Conservation (phyloP, 1,140 invertebrate genomes). For the Drosophila pseudoananassae region DNA sequence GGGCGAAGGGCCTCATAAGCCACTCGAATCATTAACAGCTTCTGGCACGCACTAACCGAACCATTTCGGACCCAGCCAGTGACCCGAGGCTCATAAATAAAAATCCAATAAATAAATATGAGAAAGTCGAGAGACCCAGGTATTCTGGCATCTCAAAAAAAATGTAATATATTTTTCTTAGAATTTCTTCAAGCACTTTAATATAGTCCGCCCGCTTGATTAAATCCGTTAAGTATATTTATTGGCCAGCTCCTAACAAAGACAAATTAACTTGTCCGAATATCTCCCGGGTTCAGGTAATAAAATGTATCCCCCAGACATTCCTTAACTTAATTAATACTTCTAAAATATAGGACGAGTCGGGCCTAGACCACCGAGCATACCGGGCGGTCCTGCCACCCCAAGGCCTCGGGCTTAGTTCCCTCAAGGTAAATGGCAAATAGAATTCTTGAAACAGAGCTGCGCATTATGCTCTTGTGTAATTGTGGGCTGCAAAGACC, state of each 20-base stretch:
- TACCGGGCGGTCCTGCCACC: conserved; percentile 15
- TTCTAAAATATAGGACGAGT: conserved; percentile 6
- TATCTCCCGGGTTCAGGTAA: background rate
- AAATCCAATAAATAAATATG: background rate
- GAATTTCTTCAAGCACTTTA: too few species aligned
- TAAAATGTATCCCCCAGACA: conserved; percentile 23
- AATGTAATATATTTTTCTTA: background rate
- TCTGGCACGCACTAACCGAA: conserved; percentile 43
- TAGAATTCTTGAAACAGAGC: conserved; percentile 56
- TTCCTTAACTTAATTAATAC: conserved; percentile 34
- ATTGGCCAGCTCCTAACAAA: background rate
- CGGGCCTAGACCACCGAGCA: background rate
- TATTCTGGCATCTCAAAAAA: background rate
- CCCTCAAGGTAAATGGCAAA: conserved; percentile 43
- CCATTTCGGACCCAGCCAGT: background rate
- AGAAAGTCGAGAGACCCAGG: background rate
- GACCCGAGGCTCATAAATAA: conserved; percentile 2
- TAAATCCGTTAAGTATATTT: conserved; percentile 1
- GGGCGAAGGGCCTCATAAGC: conserved; percentile 26
- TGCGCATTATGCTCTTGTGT: conserved; percentile 64
- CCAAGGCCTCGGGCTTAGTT: conserved; percentile 17
- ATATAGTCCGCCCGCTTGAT: background rate
- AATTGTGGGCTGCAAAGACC: conserved; percentile 57
- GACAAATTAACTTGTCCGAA: conserved; percentile 17
- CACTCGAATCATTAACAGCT: conserved; percentile 71